Percentiles rank a stretch among this genome's conserved stretches.
Evolutionary conservation across 2,113 vertebrate species (phyloP).

Genomic region (Bambusicola thoracicus): DNA sequence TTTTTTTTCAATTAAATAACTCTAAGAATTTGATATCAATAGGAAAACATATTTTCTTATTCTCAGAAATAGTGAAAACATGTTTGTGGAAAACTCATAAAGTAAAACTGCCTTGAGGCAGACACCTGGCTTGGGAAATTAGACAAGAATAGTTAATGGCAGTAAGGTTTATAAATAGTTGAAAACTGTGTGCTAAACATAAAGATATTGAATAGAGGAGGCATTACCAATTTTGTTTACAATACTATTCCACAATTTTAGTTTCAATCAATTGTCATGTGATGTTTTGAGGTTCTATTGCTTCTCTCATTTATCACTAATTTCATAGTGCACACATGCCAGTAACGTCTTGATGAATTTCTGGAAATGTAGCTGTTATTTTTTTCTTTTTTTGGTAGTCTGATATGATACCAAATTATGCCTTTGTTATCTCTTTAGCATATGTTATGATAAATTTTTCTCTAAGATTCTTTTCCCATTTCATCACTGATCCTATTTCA

Average conservation of each 20-base stretch:
- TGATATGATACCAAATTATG: neutral
- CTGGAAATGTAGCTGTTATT: neutral
- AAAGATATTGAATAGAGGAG: neutral
- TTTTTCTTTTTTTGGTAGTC: neutral
- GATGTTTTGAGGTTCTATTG: neutral
- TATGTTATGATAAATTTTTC: neutral
- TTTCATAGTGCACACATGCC: neutral
- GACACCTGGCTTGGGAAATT: neutral
- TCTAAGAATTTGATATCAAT: neutral
- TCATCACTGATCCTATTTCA: neutral
- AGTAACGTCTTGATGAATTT: neutral
- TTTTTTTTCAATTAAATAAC: neutral
- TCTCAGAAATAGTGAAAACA: neutral
- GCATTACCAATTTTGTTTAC: neutral
- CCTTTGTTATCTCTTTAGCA: neutral
- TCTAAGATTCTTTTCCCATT: neutral
- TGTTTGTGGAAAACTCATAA: neutral
- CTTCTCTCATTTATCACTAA: neutral
- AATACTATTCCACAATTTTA: neutral
- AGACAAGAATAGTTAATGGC: neutral
- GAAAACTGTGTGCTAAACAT: neutral
- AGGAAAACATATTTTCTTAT: neutral
- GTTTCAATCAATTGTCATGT: neutral
- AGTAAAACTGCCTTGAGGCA: neutral
- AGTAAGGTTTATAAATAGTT: neutral